Conservation (phyloP, 2,113 vertebrate species). For the Perccottus glenii region DNA sequence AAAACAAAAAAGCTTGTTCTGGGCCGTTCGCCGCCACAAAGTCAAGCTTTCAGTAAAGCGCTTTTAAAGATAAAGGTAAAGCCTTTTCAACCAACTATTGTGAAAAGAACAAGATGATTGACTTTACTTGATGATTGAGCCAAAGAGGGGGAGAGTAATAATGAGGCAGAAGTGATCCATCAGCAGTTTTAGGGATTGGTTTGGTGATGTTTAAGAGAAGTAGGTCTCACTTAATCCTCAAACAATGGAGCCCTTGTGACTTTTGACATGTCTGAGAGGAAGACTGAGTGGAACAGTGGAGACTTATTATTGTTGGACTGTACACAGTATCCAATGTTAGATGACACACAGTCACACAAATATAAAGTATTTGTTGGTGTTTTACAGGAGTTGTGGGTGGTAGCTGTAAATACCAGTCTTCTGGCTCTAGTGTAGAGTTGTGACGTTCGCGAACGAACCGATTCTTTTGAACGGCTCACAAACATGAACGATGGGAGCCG, state of each 20-base stretch:
- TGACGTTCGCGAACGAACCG: too few relatives aligned
- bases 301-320: too few relatives aligned
- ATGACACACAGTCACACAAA: too few relatives aligned
- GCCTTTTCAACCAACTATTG: not conserved
- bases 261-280: constrained; percentile 1
- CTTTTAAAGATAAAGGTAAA: not conserved
- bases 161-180: constrained; percentile 6
- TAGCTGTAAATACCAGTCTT: too few relatives aligned
- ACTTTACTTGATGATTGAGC: not conserved
- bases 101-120: constrained; percentile 4
- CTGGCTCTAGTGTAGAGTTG: too few relatives aligned
- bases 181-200: not conserved
- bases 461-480: too few relatives aligned
- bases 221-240: constrained; percentile 20
- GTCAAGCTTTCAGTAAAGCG: constrained; percentile 7
- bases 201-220: not conserved
- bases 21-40: constrained; percentile 37
- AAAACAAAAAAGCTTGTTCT: constrained; percentile 12
- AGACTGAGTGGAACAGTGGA: too few relatives aligned
- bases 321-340: too few relatives aligned
- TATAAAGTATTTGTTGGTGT: too few relatives aligned
- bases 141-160: not conserved
- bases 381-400: too few relatives aligned
- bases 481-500: too few relatives aligned
- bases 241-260: not conserved